Conservation (phyloP, 92 coral and sea anemone genomes). For the Epizoanthus illoricatus region DNA sequence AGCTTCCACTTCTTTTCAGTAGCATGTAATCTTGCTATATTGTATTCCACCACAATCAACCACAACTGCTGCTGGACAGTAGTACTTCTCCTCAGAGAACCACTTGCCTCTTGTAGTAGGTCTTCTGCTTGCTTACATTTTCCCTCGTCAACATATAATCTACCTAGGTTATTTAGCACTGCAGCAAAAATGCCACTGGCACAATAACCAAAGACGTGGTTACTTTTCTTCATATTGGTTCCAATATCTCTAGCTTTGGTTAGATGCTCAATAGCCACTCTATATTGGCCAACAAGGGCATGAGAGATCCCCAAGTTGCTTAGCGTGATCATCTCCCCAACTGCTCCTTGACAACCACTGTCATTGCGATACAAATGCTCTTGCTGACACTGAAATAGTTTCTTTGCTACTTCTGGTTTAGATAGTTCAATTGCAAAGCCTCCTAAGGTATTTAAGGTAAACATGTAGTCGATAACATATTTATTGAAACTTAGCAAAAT, state of each 20-base stretch:
- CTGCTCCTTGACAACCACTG: not conserved
- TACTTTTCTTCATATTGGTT: not conserved
- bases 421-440: too few species aligned
- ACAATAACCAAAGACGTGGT: not conserved
- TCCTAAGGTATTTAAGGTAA: too few species aligned
- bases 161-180: slow-evolving; percentile 13
- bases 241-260: not conserved
- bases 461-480: too few species aligned
- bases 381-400: not conserved
- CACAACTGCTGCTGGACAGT: not conserved
- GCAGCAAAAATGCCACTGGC: not conserved
- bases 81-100: not conserved
- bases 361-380: not conserved
- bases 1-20: not conserved
- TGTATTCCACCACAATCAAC: slow-evolving; percentile 4
- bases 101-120: not conserved
- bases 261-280: not conserved
- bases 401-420: too few species aligned
- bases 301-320: slow-evolving; percentile 4
- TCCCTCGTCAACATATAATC: not conserved
- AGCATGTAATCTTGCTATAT: not conserved
- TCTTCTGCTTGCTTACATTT: not conserved
- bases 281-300: not conserved
- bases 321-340: not conserved
- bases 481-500: too few species aligned